Base-by-base conservation (phyloP, 2,797 vertebrate genomes). In the Myotis findleyi region DNA sequence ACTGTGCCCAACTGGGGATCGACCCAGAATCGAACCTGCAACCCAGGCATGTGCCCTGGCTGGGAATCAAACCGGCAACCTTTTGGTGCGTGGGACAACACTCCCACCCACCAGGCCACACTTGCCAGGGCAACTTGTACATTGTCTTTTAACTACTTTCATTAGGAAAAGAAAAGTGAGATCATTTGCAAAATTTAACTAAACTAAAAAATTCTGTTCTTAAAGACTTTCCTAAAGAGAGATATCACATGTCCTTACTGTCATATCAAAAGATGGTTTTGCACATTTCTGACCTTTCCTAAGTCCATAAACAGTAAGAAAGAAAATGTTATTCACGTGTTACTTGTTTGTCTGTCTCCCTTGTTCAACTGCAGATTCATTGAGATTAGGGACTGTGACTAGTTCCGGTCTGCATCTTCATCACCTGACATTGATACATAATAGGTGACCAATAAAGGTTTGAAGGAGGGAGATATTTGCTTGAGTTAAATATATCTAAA, bases 161-260 rank as follows among this genome's bases (percentile, higher is more conserved):
- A 41, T 38, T 55, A 80, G 38, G 30, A 95, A 14, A 79, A 33
- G 59, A 75, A 97, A 93, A 41, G 13, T 91, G 49, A 71, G 25
- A 41, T 33, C 3, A 44, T 69, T 92, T 73, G 21, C 59, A 64
- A 95, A 87, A 55, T 25, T 68, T 82, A 86, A 51, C 1, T 25
- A 72, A 68, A 91, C 69, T 83, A 13, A 44, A 91, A 91, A 91
- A 36, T 53, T 64, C 51, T 90, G 41, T 76, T 93, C 87, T 95
- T 79, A 51, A 91, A 69, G 73, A 49, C 9, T 64, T 79, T 77
- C 88, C 17, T 82, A 57, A 68, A 76, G 81, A 77, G 20, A 90
- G 47, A 44, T 23, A 84, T 14, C 4, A 62, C 5, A 30, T 87
- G 25, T 30, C 16, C 18, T 87, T 87, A 79, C 3, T 66, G 10